phyloP scores from a whole-genome alignment of 2,113 vertebrate species.

The Tachysurus fulvidraco region DNA sequence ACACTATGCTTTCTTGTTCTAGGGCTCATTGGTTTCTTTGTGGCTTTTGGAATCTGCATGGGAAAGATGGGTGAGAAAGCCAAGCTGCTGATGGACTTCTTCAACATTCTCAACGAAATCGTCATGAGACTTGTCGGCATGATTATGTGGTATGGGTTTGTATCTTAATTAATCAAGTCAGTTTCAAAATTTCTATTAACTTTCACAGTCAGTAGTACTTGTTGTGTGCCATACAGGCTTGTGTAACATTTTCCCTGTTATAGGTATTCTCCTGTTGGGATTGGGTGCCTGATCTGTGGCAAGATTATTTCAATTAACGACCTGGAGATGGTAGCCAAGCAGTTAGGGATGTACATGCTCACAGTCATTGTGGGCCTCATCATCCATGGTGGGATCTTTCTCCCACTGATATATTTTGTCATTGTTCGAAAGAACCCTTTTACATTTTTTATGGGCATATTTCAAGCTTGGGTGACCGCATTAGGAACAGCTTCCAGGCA shows the following conservation, averaged over 20 bases:
- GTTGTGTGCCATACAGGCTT: background rate
- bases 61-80: constrained; percentile 98
- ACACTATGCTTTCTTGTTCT: constrained; percentile 28
- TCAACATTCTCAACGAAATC: constrained; percentile 98
- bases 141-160: constrained; percentile 89
- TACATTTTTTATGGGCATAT: constrained; percentile 93
- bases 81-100: constrained; percentile 97
- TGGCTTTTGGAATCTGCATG: constrained; percentile 96
- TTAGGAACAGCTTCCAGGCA: constrained; percentile 98
- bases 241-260: constrained; percentile 50
- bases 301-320: constrained; percentile 99
- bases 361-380: constrained; percentile 94
- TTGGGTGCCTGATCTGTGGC: constrained; percentile 95
- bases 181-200: background rate
- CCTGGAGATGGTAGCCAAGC: constrained; percentile 90
- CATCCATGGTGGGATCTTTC: constrained; percentile 95
- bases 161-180: background rate
- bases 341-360: constrained; percentile 98
- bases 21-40: constrained; percentile 98
- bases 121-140: constrained; percentile 92
- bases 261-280: constrained; percentile 97
- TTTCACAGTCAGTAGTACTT: background rate
- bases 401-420: constrained; percentile 93
- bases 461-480: constrained; percentile 98
- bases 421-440: constrained; percentile 93